These are phyloP conservation scores for Drosophila insularis DNA, from an alignment of 1,140 invertebrate genomes.

Conservation along the genomic window DNA sequence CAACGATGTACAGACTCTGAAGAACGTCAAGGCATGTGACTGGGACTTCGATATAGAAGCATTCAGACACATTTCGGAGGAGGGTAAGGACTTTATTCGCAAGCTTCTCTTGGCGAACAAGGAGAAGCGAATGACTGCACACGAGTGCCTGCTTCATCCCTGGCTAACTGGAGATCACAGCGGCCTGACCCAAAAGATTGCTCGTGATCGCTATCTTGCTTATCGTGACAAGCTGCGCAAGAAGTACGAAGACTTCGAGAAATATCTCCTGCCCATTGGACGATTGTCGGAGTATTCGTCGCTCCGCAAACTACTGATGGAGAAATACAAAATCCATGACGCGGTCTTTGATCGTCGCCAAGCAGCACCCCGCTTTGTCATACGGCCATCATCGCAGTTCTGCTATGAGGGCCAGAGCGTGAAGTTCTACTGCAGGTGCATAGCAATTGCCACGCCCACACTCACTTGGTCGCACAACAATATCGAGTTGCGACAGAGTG, in stretches of 20 bases:
- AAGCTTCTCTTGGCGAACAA: slow-evolving; percentile 96
- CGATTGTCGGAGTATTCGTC: slow-evolving; percentile 98
- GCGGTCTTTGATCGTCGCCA: slow-evolving; percentile 97
- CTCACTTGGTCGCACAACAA: slow-evolving; percentile 98
- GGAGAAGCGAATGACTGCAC: slow-evolving; percentile 98
- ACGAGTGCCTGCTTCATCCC: slow-evolving; percentile 97
- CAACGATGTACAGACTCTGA: slow-evolving; percentile 98
- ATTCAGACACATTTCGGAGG: slow-evolving; percentile 95
- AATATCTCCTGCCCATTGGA: slow-evolving; percentile 96
- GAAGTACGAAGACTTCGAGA: slow-evolving; percentile 95
- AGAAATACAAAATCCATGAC: slow-evolving; percentile 98
- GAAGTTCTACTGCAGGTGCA: slow-evolving; percentile 98
- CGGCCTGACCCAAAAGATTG: slow-evolving; percentile 89
- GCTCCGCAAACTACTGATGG: slow-evolving; percentile 96
- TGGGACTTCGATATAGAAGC: slow-evolving; percentile 99
- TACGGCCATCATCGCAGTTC: slow-evolving; percentile 96
- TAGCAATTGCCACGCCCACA: slow-evolving; percentile 96
- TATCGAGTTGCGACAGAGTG: slow-evolving; percentile 96
- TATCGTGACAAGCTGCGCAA: slow-evolving; percentile 93
- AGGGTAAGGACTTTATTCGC: slow-evolving; percentile 99
- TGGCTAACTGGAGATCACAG: slow-evolving; percentile 95
- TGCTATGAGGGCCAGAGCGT: slow-evolving; percentile 98
- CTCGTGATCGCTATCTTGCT: slow-evolving; percentile 91
- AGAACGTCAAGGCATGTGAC: slow-evolving; percentile 98
- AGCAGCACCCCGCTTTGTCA: slow-evolving; percentile 98